Base-by-base conservation (phyloP, 2,797 vertebrate species). In the Tiaroga cobitis region DNA sequence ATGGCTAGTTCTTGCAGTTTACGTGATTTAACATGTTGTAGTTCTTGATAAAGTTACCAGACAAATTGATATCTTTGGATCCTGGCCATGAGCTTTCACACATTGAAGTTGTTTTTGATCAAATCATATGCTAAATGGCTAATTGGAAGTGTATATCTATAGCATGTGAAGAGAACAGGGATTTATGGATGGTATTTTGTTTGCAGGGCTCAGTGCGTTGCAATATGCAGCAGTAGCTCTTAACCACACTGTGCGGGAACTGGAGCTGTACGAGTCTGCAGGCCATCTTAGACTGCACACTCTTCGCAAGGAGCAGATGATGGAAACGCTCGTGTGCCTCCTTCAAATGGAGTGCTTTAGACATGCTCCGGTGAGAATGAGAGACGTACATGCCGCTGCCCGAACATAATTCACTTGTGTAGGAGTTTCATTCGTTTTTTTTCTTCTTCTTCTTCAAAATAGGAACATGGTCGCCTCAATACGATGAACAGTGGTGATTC, bases 321-420 rank as follows among this genome's bases (percentile, higher is more conserved):
- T 94, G 84, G 95, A 96, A 87, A 95, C 95, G 0, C 94, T 97
- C 46, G 92, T 93, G 74, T 96, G 94, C 88, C 91, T 97, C 56
- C 87, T 97, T 49, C 94, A 96, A 89, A 97, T 97, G 96, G 94
- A 94, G 87, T 95, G 93, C 73, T 89, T 88, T 87, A 86, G 90
- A 3, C 93, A 92, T 32, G 61, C 88, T 72, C 91, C 89, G 93
- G 94, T 95, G 82, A 90, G 92, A 75, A 1, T 0, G 37, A 43
- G n/a, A 59, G 5, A 59, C 19, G 0, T 7, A 8, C 15, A n/a
- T 54, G 65, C 7, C 1, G 1, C n/a, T 29, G 3, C 16, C 15
- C 49, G 1, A 24, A 73, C 24, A 39, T 8, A 7, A 73, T 32
- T 72, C n/a, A 56, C 11, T 16, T 46, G n/a, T 10, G 8, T 61